A percentile compares a stretch with the other conserved stretches of the same genome.
phyloP scores from a whole-genome alignment of 1,140 invertebrate species.

The Formica exsecta region DNA sequence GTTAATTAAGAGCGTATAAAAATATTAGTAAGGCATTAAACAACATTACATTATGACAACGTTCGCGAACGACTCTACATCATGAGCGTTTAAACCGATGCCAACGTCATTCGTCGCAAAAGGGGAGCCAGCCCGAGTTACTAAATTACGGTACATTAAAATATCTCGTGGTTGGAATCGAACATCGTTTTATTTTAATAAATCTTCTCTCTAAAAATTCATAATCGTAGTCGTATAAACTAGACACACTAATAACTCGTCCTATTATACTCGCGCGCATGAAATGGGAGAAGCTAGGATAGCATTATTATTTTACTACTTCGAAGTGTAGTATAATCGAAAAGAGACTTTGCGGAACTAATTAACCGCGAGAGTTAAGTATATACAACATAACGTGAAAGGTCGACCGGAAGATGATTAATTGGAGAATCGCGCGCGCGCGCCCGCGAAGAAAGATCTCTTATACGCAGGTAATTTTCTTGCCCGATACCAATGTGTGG shows the following conservation, averaged over 20 bases:
- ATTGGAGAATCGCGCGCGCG: background rate
- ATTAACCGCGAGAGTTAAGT: background rate
- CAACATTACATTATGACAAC: background rate
- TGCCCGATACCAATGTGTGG: background rate
- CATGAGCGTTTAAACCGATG: slow-evolving; percentile 30
- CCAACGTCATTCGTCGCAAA: slow-evolving; percentile 58
- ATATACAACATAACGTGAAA: background rate
- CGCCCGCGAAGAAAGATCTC: background rate
- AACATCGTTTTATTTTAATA: slow-evolving; percentile 6
- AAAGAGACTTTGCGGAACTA: background rate
- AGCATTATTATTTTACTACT: background rate
- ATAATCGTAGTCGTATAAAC: background rate
- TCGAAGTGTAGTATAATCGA: background rate
- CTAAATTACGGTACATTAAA: slow-evolving; percentile 67
- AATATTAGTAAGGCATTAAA: background rate
- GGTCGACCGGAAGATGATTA: slow-evolving; percentile 2
- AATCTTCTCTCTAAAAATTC: background rate
- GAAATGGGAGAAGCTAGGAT: too few species aligned
- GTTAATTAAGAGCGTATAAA: background rate
- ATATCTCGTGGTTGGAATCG: slow-evolving; percentile 31
- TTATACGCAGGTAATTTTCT: slow-evolving; percentile 21
- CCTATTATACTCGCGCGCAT: background rate
- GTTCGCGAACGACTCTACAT: background rate
- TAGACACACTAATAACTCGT: background rate
- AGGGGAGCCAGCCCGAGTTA: slow-evolving; percentile 35